Percentiles rank a stretch among this genome's conserved stretches.
Conservation (phyloP, 2,113 vertebrate species). For the Prunella himalayana region DNA sequence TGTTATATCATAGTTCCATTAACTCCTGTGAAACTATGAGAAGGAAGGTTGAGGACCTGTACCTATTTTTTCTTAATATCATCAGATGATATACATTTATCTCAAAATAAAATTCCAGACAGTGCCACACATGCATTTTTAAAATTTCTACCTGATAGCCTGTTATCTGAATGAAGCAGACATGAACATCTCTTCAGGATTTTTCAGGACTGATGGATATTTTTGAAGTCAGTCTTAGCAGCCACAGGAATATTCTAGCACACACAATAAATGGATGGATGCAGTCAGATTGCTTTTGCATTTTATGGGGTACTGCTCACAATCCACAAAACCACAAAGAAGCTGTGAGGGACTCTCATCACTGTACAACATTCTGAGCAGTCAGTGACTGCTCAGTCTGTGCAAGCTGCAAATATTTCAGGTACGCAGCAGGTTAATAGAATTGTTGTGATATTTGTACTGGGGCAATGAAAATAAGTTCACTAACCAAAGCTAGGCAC, state of each 20-base stretch:
- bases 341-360: neutral
- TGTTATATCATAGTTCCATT: neutral
- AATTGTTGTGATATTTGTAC: neutral
- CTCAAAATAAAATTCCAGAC: neutral
- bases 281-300: neutral
- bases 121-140: neutral
- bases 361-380: neutral
- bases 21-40: neutral
- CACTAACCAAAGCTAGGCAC: neutral
- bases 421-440: neutral
- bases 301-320: neutral
- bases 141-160: neutral
- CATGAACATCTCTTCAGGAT: neutral
- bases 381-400: neutral
- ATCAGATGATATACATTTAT: neutral
- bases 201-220: neutral
- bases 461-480: neutral
- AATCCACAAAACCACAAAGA: neutral
- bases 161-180: neutral
- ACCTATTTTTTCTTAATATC: neutral
- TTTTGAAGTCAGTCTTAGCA: neutral
- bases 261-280: neutral
- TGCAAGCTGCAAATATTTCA: neutral
- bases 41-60: neutral
- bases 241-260: neutral